A percentile compares a stretch with the other conserved stretches of the same genome.
phyloP scores from a whole-genome alignment of 2,797 vertebrate genomes.

The Sebastes nivosus region DNA sequence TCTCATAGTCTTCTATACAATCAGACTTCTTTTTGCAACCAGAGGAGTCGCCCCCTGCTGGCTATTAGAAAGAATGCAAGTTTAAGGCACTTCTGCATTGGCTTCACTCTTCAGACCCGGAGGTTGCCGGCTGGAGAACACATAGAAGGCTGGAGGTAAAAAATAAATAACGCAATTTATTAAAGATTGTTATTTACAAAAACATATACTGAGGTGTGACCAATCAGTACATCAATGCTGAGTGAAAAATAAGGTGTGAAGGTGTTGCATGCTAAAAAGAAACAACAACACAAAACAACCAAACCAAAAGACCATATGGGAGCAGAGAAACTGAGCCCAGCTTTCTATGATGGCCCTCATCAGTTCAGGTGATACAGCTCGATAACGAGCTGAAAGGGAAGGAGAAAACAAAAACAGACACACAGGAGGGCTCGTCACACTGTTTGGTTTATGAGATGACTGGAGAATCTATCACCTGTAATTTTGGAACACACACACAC shows the following conservation, averaged over 20 bases:
- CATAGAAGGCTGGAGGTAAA: too few species aligned
- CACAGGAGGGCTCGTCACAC: background rate
- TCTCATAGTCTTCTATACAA: too few species aligned
- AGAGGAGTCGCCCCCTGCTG: too few species aligned
- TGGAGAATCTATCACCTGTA: background rate
- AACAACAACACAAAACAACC: background rate
- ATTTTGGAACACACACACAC: background rate
- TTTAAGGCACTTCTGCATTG: too few species aligned
- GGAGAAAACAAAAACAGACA: background rate
- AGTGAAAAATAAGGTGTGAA: background rate
- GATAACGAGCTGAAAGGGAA: background rate
- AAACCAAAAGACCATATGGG: background rate
- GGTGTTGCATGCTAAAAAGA: background rate
- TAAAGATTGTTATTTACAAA: background rate
- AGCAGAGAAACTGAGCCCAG: background rate
- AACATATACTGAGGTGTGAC: background rate
- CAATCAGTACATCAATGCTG: background rate
- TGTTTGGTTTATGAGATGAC: background rate
- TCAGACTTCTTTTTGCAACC: too few species aligned
- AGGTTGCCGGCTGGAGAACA: too few species aligned
- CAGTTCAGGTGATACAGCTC: background rate
- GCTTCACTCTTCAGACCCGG: too few species aligned
- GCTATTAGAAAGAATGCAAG: too few species aligned
- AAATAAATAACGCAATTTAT: background rate
- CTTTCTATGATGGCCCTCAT: background rate